These are phyloP conservation scores for Pampusana beccarii DNA, from an alignment of 2,113 vertebrate species.

Conservation along the genomic window DNA sequence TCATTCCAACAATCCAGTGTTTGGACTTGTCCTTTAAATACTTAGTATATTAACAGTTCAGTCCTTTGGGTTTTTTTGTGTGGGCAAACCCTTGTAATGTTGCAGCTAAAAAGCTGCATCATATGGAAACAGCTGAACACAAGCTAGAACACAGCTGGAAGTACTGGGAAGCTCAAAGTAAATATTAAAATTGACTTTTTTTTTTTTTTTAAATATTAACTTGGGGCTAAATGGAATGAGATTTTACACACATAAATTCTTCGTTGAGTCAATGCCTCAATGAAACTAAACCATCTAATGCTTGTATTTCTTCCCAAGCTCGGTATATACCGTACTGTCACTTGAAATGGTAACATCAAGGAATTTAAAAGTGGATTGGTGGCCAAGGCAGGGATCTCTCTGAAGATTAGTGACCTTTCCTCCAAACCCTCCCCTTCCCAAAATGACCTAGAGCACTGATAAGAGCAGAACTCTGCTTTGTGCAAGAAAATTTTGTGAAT, in stretches of 20 bases:
- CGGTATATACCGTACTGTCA: neutral
- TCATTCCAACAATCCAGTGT: neutral
- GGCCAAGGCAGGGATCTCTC: neutral
- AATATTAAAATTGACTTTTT: neutral
- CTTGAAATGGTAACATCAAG: conserved; percentile 12
- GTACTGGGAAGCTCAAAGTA: neutral
- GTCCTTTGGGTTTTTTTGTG: neutral
- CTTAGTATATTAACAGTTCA: neutral
- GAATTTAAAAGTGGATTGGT: neutral
- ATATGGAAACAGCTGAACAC: neutral
- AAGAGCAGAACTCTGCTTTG: neutral
- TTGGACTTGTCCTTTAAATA: neutral
- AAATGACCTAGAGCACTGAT: neutral
- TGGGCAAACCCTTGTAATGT: neutral
- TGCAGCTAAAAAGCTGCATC: neutral
- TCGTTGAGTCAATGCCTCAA: conserved; percentile 19
- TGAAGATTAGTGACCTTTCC: neutral
- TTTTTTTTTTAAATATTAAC: neutral
- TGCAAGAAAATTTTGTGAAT: neutral
- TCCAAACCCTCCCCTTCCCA: neutral
- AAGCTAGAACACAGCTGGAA: neutral
- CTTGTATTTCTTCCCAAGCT: conserved; percentile 42
- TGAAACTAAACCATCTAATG: conserved; percentile 46
- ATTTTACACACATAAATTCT: neutral
- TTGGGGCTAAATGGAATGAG: neutral